phyloP scores from a whole-genome alignment of 2,888 invertebrate genomes.

The Epistrophella euchroma region DNA sequence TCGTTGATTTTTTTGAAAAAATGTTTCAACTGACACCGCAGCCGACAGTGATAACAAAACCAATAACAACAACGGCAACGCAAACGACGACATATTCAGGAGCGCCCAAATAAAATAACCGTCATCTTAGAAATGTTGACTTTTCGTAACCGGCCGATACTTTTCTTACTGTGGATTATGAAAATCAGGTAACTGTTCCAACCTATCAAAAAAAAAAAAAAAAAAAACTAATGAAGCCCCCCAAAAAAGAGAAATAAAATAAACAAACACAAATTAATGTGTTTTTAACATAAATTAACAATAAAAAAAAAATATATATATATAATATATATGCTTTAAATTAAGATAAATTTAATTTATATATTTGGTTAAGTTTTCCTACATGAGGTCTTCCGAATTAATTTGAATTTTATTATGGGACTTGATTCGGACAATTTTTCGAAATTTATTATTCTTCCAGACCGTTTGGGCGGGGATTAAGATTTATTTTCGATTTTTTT shows the following conservation, averaged over 20 bases:
- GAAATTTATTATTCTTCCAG: conserved; percentile 39
- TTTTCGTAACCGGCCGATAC: conserved; percentile 83
- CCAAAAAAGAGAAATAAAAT: conserved; percentile 9
- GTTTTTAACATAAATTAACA: conserved; percentile 64
- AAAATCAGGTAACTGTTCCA: conserved; percentile 82
- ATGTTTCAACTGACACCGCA: conserved; percentile 64
- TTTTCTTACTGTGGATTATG: conserved; percentile 84
- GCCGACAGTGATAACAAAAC: conserved; percentile 28
- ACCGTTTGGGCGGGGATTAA: conserved; percentile 24
- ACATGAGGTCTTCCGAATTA: conserved; percentile 68
- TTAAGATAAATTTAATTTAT: conserved; percentile 18
- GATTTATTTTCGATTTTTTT: not conserved
- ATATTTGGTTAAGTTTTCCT: conserved; percentile 45
- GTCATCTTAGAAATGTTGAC: conserved; percentile 81
- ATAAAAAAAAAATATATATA: not conserved
- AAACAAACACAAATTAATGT: conserved; percentile 53
- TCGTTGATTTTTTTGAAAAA: conserved; percentile 39
- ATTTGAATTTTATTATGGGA: conserved; percentile 65
- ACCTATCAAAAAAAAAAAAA: not conserved
- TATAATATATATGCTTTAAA: conserved; percentile 18
- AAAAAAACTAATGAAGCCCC: conserved; percentile 18
- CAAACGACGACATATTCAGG: conserved; percentile 42
- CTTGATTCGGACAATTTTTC: conserved; percentile 21
- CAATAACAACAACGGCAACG: not conserved
- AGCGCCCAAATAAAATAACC: conserved; percentile 52